Evolutionary conservation across 1,140 invertebrate species (phyloP).

Genomic region (Colletes gigas): DNA sequence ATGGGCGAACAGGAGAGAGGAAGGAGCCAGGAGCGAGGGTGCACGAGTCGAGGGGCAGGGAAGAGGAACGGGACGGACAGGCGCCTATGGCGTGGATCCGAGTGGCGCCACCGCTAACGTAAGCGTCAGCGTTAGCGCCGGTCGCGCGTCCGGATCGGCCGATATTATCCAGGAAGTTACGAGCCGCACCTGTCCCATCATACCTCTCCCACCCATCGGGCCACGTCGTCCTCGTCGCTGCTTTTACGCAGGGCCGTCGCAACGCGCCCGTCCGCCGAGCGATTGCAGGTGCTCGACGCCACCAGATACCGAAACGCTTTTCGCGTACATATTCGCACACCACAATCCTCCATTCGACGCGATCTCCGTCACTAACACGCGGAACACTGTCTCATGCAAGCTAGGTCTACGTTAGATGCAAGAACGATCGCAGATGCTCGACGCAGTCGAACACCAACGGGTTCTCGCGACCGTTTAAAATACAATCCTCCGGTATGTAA

Average conservation of each 20-base stretch:
- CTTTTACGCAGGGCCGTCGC: constrained; percentile 57
- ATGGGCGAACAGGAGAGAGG: constrained; percentile 12
- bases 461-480: too few relatives aligned
- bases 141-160: constrained; percentile 62
- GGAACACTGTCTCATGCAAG: constrained; percentile 15
- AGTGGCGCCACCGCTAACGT: constrained; percentile 68
- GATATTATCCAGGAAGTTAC: constrained; percentile 72
- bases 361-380: not conserved
- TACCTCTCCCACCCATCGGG: constrained; percentile 49
- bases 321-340: not conserved
- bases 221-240: constrained; percentile 30
- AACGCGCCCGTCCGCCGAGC: constrained; percentile 4
- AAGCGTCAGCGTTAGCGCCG: constrained; percentile 66
- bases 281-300: constrained; percentile 40
- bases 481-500: too few relatives aligned
- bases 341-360: constrained; percentile 41
- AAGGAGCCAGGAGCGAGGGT: too few relatives aligned
- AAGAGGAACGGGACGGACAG: constrained; percentile 55
- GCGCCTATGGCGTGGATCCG: constrained; percentile 64
- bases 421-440: too few relatives aligned
- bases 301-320: not conserved
- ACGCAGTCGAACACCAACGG: too few relatives aligned
- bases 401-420: not conserved
- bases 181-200: constrained; percentile 69
- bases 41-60: constrained; percentile 6